These are phyloP conservation scores for Cladorhizidae sp. DNA, from an alignment of 37 sponge, comb jelly and placozoan genomes.

Conservation along the genomic window DNA sequence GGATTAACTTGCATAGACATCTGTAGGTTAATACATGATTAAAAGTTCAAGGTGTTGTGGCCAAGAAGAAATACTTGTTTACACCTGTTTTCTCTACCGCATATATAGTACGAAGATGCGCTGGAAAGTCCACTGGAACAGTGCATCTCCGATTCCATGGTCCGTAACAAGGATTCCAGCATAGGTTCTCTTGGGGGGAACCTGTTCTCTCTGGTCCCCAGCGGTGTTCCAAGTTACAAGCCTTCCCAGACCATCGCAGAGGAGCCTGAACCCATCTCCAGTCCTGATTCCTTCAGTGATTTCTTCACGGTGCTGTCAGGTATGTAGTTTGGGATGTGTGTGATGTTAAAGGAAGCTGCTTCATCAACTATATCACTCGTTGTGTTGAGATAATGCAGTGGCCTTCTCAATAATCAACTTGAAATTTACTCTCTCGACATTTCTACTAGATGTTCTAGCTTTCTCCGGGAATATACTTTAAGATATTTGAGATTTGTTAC, in stretches of 20 bases:
- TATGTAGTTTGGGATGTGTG: not conserved
- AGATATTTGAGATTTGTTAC: not conserved
- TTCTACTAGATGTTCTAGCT: not conserved
- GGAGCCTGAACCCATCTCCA: constrained; percentile 41
- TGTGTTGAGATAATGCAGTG: too few relatives aligned
- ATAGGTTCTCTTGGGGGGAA: not conserved
- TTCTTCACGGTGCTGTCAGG: constrained; percentile 26
- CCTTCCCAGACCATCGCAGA: constrained; percentile 1
- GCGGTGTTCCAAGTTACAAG: constrained; percentile 36
- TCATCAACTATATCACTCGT: too few relatives aligned
- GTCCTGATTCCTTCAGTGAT: constrained; percentile 40
- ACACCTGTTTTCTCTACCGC: not conserved
- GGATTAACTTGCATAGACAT: too few relatives aligned
- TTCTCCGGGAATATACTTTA: constrained; percentile 10
- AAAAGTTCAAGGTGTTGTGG: too few relatives aligned
- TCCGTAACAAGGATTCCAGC: not conserved
- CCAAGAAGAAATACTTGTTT: not conserved
- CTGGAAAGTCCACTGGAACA: constrained; percentile 40
- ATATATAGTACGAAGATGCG: constrained; percentile 37
- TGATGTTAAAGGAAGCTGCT: too few relatives aligned
- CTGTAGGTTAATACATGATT: too few relatives aligned
- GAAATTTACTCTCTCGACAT: too few relatives aligned
- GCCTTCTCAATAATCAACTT: too few relatives aligned
- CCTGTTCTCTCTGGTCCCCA: constrained; percentile 44
- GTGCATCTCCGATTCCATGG: constrained; percentile 36